These are phyloP conservation scores for Melanotaenia parkinsoni DNA, from an alignment of 2,797 vertebrate species.

Conservation along the genomic window DNA sequence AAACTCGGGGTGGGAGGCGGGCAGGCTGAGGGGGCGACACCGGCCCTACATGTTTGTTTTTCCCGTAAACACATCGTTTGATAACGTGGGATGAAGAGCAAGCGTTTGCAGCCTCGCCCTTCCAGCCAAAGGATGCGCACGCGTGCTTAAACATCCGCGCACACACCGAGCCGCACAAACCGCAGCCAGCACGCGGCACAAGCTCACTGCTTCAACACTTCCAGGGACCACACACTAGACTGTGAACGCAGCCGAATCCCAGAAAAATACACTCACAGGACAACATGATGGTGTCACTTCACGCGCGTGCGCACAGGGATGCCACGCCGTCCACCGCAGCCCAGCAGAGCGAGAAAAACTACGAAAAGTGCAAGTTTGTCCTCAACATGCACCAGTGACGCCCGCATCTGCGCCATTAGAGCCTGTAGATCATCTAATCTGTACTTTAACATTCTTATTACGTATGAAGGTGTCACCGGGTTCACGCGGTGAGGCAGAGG, in stretches of 20 bases:
- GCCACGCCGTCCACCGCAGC: too few relatives aligned
- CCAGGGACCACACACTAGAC: neutral
- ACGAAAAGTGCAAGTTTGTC: neutral
- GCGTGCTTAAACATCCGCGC: conserved; percentile 30
- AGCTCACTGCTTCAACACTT: neutral
- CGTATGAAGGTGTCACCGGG: neutral
- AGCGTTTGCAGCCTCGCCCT: conserved; percentile 64
- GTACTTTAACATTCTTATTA: neutral
- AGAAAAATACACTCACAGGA: neutral
- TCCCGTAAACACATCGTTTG: conserved; percentile 76
- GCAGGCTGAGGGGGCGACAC: too few relatives aligned
- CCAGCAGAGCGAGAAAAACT: neutral
- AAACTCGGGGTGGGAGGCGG: too few relatives aligned
- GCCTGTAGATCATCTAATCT: too few relatives aligned
- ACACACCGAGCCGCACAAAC: conserved; percentile 61
- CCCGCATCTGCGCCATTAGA: neutral
- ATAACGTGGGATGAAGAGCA: conserved; percentile 74
- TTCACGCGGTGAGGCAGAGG: neutral
- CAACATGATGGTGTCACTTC: neutral
- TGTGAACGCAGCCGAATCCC: neutral
- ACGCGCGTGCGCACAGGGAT: neutral
- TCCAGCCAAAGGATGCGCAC: conserved; percentile 46
- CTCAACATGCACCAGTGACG: neutral
- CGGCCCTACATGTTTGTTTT: conserved; percentile 54
- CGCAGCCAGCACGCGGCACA: neutral